Conservation (phyloP, 2,113 vertebrate species). For the Speoplatyrhinus poulsoni region DNA sequence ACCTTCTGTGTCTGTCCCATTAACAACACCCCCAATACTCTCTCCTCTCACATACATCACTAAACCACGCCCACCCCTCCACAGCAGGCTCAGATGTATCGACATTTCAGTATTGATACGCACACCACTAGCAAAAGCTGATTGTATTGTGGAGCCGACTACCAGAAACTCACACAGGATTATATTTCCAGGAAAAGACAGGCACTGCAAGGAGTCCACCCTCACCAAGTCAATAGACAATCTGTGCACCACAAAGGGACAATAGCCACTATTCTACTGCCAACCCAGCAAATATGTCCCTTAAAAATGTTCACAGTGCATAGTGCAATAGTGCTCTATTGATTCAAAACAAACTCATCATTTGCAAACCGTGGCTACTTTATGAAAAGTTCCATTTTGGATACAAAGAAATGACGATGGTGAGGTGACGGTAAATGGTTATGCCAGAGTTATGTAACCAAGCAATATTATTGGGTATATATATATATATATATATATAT, state of each 20-base stretch:
- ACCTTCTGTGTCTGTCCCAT: too few species aligned
- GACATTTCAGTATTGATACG: too few species aligned
- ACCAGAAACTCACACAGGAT: constrained; percentile 27
- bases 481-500: too few species aligned
- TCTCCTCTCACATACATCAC: too few species aligned
- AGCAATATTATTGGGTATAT: too few species aligned
- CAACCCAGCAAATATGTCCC: constrained; percentile 59
- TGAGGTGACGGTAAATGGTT: background rate
- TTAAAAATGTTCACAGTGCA: constrained; percentile 69
- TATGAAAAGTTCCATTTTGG: constrained; percentile 43
- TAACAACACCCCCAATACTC: too few species aligned
- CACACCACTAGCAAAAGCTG: too few species aligned
- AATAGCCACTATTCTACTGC: constrained; percentile 58
- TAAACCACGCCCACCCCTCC: too few species aligned
- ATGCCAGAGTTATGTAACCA: constrained; percentile 4
- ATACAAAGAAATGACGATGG: constrained; percentile 29
- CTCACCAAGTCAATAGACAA: constrained; percentile 72
- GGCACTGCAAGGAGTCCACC: constrained; percentile 38
- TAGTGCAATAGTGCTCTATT: constrained; percentile 53
- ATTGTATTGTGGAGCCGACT: constrained; percentile 6
- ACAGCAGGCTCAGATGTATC: too few species aligned
- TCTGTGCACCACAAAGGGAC: constrained; percentile 70
- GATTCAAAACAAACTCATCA: constrained; percentile 67
- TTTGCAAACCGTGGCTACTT: constrained; percentile 58
- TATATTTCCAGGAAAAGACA: constrained; percentile 45